Conservation (phyloP, 2,797 vertebrate species). For the Aulostomus chinensis region DNA sequence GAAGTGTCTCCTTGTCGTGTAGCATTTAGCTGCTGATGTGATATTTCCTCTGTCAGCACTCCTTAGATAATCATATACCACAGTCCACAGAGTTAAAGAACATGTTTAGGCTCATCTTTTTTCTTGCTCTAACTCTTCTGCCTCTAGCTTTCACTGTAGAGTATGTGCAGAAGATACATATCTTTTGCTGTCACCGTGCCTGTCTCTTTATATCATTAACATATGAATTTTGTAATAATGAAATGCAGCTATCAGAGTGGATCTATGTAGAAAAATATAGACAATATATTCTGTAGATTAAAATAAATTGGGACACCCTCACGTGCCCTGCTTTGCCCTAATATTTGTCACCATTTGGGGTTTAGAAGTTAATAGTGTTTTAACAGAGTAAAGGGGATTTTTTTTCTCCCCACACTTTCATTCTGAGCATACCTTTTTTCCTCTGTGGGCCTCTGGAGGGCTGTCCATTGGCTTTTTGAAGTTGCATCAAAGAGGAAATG, state of each 20-base stretch:
- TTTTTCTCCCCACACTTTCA: slow-evolving; percentile 61
- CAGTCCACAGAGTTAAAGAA: slow-evolving; percentile 49
- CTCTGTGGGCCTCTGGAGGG: slow-evolving; percentile 76
- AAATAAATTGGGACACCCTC: neutral
- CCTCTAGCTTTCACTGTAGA: slow-evolving; percentile 36
- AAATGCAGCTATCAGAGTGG: too few species aligned
- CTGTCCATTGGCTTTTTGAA: slow-evolving; percentile 85
- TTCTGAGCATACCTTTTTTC: slow-evolving; percentile 65
- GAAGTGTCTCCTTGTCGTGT: slow-evolving; percentile 79
- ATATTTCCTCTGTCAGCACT: slow-evolving; percentile 72
- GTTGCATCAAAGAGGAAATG: slow-evolving; percentile 86
- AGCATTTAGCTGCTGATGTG: slow-evolving; percentile 78
- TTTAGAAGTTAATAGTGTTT: slow-evolving; percentile 67
- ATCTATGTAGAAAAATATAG: too few species aligned
- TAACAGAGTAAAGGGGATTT: slow-evolving; percentile 60
- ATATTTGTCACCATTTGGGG: slow-evolving; percentile 40
- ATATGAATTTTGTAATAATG: too few species aligned
- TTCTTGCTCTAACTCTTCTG: slow-evolving; percentile 12
- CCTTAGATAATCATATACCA: slow-evolving; percentile 73
- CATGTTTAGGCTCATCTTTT: slow-evolving; percentile 19
- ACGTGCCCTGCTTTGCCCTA: slow-evolving; percentile 27
- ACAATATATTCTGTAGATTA: too few species aligned
- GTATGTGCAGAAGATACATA: slow-evolving; percentile 42
- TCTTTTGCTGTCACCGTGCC: slow-evolving; percentile 28
- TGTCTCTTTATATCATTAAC: too few species aligned